phyloP scores from a whole-genome alignment of 2,888 invertebrate species.

The Hipparchia sbordonii region DNA sequence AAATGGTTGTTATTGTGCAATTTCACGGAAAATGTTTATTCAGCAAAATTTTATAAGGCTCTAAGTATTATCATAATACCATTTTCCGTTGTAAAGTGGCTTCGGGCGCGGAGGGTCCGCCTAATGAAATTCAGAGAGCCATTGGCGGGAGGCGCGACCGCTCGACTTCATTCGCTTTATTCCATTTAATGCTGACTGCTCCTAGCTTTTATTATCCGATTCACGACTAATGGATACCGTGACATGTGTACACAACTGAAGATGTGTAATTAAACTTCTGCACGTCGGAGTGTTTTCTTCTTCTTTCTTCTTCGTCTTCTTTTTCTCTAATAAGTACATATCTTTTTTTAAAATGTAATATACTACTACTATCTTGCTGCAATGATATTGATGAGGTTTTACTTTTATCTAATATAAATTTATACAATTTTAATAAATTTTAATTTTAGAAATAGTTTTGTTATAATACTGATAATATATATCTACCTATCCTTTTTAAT shows the following conservation, averaged over 20 bases:
- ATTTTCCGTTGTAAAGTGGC: slow-evolving; percentile 81
- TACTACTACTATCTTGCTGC: too few relatives aligned
- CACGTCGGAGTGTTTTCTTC: too few relatives aligned
- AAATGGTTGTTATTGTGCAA: slow-evolving; percentile 66
- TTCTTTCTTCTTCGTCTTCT: too few relatives aligned
- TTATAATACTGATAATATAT: too few relatives aligned
- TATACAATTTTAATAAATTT: too few relatives aligned
- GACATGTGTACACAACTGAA: background rate
- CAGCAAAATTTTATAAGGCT: slow-evolving; percentile 77
- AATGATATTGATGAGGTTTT: too few relatives aligned
- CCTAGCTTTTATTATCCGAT: slow-evolving; percentile 65
- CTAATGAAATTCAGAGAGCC: slow-evolving; percentile 81
- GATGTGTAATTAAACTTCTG: background rate
- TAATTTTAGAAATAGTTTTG: too few relatives aligned
- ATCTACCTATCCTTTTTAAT: too few relatives aligned
- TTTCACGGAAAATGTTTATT: slow-evolving; percentile 78
- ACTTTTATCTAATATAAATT: too few relatives aligned
- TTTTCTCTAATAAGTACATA: too few relatives aligned
- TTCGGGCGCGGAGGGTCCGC: slow-evolving; percentile 68
- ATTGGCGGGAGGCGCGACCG: slow-evolving; percentile 63
- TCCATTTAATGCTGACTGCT: slow-evolving; percentile 83
- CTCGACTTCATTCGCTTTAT: slow-evolving; percentile 82
- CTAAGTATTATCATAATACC: slow-evolving; percentile 80
- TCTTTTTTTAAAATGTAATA: too few relatives aligned
- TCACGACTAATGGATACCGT: slow-evolving; percentile 9